These are phyloP conservation scores for Troglohyphantes excavatus DNA, from an alignment of 2,888 invertebrate species.

Conservation along the genomic window DNA sequence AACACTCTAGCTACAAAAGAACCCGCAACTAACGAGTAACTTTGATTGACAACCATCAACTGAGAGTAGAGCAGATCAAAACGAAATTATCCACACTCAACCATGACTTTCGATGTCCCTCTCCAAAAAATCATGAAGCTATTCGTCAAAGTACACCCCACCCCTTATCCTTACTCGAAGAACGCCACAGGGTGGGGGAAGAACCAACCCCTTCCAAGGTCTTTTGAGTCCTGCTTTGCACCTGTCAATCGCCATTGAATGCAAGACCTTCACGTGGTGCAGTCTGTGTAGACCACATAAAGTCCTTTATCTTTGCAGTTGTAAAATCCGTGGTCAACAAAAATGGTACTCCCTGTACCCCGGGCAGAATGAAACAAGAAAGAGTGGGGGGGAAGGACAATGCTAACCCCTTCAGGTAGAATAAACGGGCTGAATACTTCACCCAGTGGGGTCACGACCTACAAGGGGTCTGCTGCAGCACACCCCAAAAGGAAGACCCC, in stretches of 20 bases:
- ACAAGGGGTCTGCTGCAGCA: not conserved
- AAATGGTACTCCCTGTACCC: too few relatives aligned
- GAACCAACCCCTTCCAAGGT: constrained; percentile 14
- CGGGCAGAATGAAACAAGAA: constrained; percentile 12
- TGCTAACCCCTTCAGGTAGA: not conserved
- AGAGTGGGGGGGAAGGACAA: not conserved
- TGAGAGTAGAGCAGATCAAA: not conserved
- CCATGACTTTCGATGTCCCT: not conserved
- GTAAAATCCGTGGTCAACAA: constrained; percentile 27
- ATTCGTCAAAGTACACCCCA: not conserved
- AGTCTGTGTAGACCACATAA: constrained; percentile 7
- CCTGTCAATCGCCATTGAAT: constrained; percentile 54
- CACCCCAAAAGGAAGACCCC: not conserved
- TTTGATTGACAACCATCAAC: constrained; percentile 53
- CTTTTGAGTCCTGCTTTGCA: constrained; percentile 10
- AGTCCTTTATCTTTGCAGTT: constrained; percentile 18
- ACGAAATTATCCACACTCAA: not conserved
- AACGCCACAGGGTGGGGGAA: not conserved
- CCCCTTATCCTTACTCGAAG: not conserved
- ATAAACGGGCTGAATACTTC: not conserved
- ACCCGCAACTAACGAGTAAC: not conserved
- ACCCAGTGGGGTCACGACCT: not conserved
- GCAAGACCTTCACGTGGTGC: constrained; percentile 4
- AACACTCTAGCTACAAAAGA: not conserved
- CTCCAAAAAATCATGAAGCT: not conserved